Percentiles rank a stretch among this genome's conserved stretches.
Conservation (phyloP, 2,888 invertebrate species). For the Sphaeridia pumilis region DNA sequence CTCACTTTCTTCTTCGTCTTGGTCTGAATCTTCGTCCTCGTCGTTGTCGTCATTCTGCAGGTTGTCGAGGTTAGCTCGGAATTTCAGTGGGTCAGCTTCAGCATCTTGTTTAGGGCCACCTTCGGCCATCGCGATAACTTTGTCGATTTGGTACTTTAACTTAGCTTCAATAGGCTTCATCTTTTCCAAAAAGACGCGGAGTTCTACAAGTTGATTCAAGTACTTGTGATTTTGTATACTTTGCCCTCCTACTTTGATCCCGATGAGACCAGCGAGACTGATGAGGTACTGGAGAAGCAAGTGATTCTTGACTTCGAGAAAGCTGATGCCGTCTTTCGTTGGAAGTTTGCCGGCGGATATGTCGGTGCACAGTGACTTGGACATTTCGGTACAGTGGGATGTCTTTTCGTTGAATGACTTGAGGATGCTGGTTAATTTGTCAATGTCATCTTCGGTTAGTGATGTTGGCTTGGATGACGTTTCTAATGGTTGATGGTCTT, state of each 20-base stretch:
- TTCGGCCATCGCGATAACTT: conserved; percentile 76
- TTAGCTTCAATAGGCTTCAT: conserved; percentile 92
- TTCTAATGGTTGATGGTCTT: no score
- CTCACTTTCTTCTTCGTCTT: conserved; percentile 38
- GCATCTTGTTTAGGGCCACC: conserved; percentile 49
- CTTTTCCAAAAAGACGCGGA: conserved; percentile 82
- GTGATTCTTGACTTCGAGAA: conserved; percentile 91
- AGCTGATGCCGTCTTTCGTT: conserved; percentile 63
- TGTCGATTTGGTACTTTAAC: conserved; percentile 93
- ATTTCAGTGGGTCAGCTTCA: conserved; percentile 67
- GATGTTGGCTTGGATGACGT: no score
- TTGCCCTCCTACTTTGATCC: conserved; percentile 73
- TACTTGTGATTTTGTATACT: conserved; percentile 62
- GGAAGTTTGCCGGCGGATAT: neutral
- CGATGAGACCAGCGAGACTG: conserved; percentile 73
- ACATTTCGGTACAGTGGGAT: conserved; percentile 2
- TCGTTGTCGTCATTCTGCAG: conserved; percentile 43
- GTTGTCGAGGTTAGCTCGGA: conserved; percentile 76
- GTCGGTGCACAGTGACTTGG: conserved; percentile 3
- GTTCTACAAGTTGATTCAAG: conserved; percentile 65
- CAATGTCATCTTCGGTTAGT: neutral
- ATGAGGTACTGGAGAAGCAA: conserved; percentile 84
- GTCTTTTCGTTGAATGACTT: neutral
- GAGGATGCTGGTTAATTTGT: neutral
- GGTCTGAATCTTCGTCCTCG: conserved; percentile 10